Conservation (phyloP, 2,888 invertebrate genomes). For the Orthosia gracilis region DNA sequence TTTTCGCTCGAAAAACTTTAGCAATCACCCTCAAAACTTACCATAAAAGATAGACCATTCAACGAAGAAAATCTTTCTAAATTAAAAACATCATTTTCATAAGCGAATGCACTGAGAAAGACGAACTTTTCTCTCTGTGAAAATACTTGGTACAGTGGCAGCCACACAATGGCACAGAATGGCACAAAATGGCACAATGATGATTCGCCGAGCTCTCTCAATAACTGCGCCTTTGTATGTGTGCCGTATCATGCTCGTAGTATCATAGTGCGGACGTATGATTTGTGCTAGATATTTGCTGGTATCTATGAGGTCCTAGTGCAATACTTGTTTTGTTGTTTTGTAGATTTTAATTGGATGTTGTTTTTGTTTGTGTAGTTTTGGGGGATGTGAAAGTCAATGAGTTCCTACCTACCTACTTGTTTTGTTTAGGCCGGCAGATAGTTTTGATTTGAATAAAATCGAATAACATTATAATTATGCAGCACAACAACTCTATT, state of each 20-base stretch:
- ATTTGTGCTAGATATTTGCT: constrained; percentile 52
- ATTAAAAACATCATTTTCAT: constrained; percentile 65
- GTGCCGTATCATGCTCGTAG: not conserved
- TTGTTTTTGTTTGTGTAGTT: constrained; percentile 7
- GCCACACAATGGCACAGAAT: constrained; percentile 58
- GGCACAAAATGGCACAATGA: constrained; percentile 64
- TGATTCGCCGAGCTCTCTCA: constrained; percentile 60
- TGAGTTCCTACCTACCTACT: no score
- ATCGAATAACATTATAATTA: no score
- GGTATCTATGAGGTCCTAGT: constrained; percentile 10
- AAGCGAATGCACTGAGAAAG: constrained; percentile 57
- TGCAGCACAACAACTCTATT: no score
- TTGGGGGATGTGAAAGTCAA: not conserved
- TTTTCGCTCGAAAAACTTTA: constrained; percentile 19
- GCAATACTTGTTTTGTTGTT: not conserved
- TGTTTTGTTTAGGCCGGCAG: not conserved
- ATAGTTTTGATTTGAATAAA: no score
- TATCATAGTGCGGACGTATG: constrained; percentile 33
- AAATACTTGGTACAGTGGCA: constrained; percentile 66
- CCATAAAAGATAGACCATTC: constrained; percentile 5
- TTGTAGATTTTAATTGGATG: not conserved
- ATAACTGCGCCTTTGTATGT: constrained; percentile 63
- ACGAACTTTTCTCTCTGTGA: constrained; percentile 67
- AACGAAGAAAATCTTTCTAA: constrained; percentile 49
- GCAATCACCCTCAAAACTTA: constrained; percentile 37